phyloP scores from a whole-genome alignment of 2,113 vertebrate genomes.

The Bufo gargarizans region DNA sequence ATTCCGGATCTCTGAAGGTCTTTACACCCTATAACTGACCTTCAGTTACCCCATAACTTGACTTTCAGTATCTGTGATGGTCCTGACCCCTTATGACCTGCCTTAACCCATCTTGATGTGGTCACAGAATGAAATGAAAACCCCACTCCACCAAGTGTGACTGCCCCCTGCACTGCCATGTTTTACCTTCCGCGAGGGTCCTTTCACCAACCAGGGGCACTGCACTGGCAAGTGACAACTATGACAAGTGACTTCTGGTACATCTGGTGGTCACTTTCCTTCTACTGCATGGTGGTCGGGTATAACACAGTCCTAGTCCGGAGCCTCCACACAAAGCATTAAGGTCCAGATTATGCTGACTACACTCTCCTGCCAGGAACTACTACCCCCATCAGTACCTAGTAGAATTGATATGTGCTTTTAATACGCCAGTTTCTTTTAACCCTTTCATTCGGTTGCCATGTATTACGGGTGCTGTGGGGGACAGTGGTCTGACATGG shows the following conservation, averaged over 20 bases:
- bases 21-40: background rate
- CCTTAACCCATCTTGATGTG: background rate
- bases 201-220: background rate
- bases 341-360: background rate
- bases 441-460: background rate
- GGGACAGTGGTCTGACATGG: background rate
- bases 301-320: background rate
- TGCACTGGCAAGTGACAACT: background rate
- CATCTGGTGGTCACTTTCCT: background rate
- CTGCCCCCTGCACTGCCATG: background rate
- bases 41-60: background rate
- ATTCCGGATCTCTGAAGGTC: background rate
- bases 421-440: background rate
- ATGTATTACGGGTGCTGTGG: background rate
- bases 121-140: background rate
- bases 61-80: background rate
- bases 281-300: background rate
- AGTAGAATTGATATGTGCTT: conserved; percentile 20
- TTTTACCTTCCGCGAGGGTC: background rate
- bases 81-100: background rate
- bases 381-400: background rate
- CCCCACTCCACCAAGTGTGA: background rate
- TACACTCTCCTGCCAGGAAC: background rate
- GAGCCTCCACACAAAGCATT: too few relatives aligned
- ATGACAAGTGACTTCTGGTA: background rate